Evolutionary conservation across 1,140 invertebrate genomes (phyloP), one percentile per base, ranked within the genome.

Genomic region (Plodia interpunctella): DNA sequence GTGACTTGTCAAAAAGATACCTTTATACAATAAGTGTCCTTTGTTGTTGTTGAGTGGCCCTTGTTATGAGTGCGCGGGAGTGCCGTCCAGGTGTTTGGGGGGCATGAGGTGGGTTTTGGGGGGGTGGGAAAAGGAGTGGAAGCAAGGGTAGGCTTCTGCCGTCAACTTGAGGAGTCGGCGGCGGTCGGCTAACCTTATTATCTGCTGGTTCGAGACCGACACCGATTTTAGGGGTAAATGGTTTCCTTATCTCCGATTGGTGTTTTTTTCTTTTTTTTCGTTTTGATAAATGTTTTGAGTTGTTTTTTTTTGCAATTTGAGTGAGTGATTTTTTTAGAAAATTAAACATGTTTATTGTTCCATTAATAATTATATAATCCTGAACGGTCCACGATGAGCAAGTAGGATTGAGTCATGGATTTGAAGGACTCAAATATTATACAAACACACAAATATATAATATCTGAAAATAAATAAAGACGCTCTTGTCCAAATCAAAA

Each of bases 121-220:
- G 59, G 52, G 19, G 38, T 21, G 53, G 49, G 49, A 55, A 3
- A 28, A 32, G 30, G 30, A 32, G 30, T 32, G 30, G 64, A 60
- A 54, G 74, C 63, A 70, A 83, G 78, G 72, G 74, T 69, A 75
- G 52, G 62, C 62, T 72, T 17, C 61, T 62, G 49, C 38, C 73
- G 78, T 79, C 80, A 74, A 80, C 82, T 87, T 83, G 80, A 87
- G 66, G 77, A 84, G 80, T 83, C 78, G 82, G 74, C 73, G 72
- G 74, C 74, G 68, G 84, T 78, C 63, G 58, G 64, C 64, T 64
- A 68, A 64, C 73, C 76, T 60, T 49, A 57, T 62, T 61, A 50
- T 49, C 28, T 25, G 54, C 51, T 63, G 84, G 79, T 87, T 87
- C 84, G 84, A 87, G 84, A 87, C 84, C 78, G 72, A 78, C 65